These are phyloP conservation scores for Eriosoma lanigerum DNA, from an alignment of 1,140 invertebrate species.

Conservation along the genomic window DNA sequence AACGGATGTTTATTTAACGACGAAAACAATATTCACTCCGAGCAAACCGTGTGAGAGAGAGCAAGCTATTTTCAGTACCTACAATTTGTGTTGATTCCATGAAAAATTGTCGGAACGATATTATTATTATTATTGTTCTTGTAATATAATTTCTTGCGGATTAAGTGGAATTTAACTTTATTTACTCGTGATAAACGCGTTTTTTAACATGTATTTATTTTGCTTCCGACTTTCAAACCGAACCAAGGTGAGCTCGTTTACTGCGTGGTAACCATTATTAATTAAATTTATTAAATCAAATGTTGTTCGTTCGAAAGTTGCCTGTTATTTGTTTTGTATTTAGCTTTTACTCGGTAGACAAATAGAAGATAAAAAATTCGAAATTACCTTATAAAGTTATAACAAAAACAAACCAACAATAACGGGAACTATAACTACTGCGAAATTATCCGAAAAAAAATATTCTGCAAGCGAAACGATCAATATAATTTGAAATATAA, in stretches of 20 bases:
- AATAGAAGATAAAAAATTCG: neutral
- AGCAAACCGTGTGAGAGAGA: neutral
- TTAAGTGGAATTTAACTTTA: neutral
- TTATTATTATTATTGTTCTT: no score
- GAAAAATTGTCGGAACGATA: neutral
- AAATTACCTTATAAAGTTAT: no score
- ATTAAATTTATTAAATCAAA: constrained; percentile 39
- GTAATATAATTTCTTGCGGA: no score
- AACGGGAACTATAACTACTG: neutral
- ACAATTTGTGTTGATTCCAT: neutral
- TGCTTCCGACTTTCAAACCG: neutral
- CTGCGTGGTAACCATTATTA: constrained; percentile 17
- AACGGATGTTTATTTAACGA: neutral
- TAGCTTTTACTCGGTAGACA: neutral
- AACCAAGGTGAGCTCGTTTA: neutral
- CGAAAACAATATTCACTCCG: neutral
- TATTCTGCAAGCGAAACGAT: neutral
- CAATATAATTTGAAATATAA: neutral
- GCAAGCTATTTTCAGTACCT: no score
- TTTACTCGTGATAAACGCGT: neutral
- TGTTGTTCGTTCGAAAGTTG: constrained; percentile 14
- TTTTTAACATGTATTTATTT: neutral
- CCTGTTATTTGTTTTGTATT: neutral
- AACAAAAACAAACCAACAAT: constrained; percentile 8
- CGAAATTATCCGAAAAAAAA: neutral